Evolutionary conservation across 2,113 vertebrate genomes (phyloP).

Genomic region (Kryptolebias marmoratus): DNA sequence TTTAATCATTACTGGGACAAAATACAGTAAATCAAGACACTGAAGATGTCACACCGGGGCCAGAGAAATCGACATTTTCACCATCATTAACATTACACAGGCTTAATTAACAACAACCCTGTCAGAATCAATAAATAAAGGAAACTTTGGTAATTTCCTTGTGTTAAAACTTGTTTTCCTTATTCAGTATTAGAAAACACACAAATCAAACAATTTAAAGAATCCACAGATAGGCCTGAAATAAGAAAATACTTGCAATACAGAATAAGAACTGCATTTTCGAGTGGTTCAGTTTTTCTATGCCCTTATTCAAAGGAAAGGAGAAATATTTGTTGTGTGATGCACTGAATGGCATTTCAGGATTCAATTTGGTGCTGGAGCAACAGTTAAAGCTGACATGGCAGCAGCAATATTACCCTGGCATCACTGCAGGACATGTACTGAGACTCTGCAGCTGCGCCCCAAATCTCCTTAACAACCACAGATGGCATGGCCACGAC

Average conservation of each 20-base stretch:
- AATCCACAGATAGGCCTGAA: background rate
- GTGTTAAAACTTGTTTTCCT: background rate
- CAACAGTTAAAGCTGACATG: conserved; percentile 38
- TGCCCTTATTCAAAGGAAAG: background rate
- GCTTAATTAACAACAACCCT: background rate
- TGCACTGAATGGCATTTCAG: conserved; percentile 20
- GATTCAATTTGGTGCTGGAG: conserved; percentile 27
- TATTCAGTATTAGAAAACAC: background rate
- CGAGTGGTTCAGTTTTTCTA: background rate
- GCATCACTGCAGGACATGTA: conserved; percentile 52
- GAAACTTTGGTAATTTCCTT: background rate
- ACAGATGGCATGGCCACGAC: conserved; percentile 46
- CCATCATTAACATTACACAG: background rate
- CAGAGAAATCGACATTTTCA: background rate
- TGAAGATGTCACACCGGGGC: background rate
- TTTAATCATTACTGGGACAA: background rate
- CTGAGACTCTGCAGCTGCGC: conserved; percentile 49
- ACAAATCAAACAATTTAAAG: conserved; percentile 3
- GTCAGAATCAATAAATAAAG: background rate
- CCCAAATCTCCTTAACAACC: conserved; percentile 61
- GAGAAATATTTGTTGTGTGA: background rate
- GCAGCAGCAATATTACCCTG: conserved; percentile 53
- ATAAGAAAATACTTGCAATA: background rate
- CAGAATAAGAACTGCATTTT: background rate
- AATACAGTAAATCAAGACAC: background rate